Evolutionary conservation across 2,888 invertebrate genomes (phyloP).

Genomic region (Ochropacha duplaris): DNA sequence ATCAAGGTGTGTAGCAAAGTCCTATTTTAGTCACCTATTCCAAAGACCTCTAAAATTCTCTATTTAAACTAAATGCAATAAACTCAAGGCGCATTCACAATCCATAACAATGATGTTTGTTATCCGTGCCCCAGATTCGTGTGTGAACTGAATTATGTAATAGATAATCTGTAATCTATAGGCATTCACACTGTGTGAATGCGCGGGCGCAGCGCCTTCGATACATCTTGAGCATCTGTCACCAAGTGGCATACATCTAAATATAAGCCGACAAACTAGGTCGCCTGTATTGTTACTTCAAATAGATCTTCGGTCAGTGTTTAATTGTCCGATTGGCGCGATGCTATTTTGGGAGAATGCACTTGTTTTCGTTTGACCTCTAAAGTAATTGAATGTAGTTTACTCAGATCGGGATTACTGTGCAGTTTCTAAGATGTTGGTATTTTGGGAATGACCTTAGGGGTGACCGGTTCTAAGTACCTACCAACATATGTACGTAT

Average conservation of each 20-base stretch:
- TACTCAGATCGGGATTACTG: neutral
- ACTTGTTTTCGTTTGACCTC: neutral
- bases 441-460: neutral
- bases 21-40: too few relatives aligned
- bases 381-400: neutral
- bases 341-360: neutral
- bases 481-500: too few relatives aligned
- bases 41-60: neutral
- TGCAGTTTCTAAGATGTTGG: neutral
- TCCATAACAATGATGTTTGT: neutral
- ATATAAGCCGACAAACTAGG: neutral
- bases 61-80: neutral
- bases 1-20: too few relatives aligned
- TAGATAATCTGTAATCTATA: neutral
- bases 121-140: neutral
- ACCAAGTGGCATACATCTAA: neutral
- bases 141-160: neutral
- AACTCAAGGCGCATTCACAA: neutral
- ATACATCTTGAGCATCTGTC: slow-evolving; percentile 2
- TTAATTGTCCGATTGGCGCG: neutral
- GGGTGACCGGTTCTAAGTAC: neutral
- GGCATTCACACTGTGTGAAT: neutral
- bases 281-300: neutral
- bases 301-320: neutral
- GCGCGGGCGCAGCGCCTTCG: neutral